Percentiles rank a stretch among this genome's conserved stretches.
Conservation (phyloP, 2,797 vertebrate species). For the Cheirogaleus major region DNA sequence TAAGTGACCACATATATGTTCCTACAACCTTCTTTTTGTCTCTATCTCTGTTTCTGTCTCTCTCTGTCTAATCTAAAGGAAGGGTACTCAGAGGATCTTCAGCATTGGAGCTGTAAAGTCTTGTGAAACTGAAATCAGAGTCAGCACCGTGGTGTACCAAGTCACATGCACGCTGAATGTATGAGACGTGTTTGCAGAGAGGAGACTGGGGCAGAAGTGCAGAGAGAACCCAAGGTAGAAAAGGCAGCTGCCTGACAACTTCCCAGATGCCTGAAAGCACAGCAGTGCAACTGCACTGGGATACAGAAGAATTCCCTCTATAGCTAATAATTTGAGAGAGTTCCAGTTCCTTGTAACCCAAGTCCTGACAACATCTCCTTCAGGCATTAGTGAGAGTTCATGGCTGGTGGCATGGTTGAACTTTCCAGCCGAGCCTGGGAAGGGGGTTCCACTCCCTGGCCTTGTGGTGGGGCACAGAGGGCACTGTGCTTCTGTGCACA, state of each 20-base stretch:
- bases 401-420: too few relatives aligned
- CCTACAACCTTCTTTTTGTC: neutral
- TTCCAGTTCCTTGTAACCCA: neutral
- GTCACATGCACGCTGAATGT: neutral
- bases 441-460: rapidly evolving
- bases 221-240: neutral
- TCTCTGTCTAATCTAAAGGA: neutral
- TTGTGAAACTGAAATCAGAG: neutral
- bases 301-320: neutral
- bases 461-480: neutral
- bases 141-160: neutral
- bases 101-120: neutral
- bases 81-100: neutral
- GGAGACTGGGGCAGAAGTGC: neutral
- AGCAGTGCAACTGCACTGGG: neutral
- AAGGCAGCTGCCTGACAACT: neutral
- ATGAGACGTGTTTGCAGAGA: neutral
- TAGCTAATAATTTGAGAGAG: neutral
- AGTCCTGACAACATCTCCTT: neutral
- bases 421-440: neutral
- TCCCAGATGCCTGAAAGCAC: neutral
- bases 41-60: neutral
- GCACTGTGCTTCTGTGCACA: neutral
- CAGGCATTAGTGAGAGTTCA: too few relatives aligned
- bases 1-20: neutral